phyloP scores from a whole-genome alignment of 2,113 vertebrate species.

The Cavia porcellus region DNA sequence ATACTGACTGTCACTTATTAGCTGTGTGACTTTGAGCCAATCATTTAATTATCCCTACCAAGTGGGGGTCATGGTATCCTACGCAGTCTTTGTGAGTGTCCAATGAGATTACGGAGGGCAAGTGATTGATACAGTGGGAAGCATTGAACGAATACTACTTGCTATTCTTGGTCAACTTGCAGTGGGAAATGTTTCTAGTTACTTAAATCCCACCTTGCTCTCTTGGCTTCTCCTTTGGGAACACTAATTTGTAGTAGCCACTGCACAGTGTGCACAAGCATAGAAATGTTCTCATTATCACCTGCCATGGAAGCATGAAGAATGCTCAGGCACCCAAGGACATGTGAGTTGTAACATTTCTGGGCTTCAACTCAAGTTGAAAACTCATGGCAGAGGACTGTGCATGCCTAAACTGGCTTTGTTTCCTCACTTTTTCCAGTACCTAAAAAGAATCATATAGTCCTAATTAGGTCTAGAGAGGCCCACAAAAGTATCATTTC shows the following conservation, averaged over 20 bases:
- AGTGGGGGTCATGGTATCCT: neutral
- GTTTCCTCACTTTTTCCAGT: constrained; percentile 60
- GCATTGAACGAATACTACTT: neutral
- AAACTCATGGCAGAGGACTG: constrained; percentile 32
- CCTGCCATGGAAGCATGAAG: neutral
- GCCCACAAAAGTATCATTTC: constrained; percentile 77
- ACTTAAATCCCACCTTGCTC: neutral
- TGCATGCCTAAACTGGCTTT: constrained; percentile 2
- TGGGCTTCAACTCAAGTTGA: constrained; percentile 68
- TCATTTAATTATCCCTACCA: neutral
- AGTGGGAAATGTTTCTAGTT: neutral
- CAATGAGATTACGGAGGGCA: neutral
- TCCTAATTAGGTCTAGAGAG: constrained; percentile 84
- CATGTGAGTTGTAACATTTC: constrained; percentile 50
- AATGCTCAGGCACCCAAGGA: neutral
- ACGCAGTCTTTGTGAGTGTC: neutral
- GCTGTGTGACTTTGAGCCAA: neutral
- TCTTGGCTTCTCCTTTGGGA: neutral
- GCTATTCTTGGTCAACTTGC: neutral
- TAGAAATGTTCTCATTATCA: constrained; percentile 9
- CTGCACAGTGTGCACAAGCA: neutral
- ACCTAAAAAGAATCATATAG: constrained; percentile 81
- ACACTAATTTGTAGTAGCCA: constrained; percentile 24
- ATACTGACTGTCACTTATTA: neutral
- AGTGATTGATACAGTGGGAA: neutral